Conservation (phyloP, 2,888 invertebrate species). For the Miltochrista miniata region DNA sequence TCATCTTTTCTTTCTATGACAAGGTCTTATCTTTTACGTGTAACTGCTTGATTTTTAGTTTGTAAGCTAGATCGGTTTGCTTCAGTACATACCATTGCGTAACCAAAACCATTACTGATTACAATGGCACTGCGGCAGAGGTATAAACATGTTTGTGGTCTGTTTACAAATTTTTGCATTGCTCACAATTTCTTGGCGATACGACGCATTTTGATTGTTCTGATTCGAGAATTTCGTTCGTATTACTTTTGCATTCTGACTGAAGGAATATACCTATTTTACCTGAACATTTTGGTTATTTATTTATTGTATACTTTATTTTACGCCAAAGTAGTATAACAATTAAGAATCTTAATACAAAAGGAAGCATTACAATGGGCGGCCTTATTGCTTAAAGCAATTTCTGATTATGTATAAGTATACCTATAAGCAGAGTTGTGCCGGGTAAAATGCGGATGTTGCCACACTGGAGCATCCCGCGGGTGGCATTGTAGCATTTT, state of each 20-base stretch:
- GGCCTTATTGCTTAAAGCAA: too few species aligned
- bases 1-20: too few species aligned
- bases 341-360: too few species aligned
- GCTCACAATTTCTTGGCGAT: constrained; percentile 52
- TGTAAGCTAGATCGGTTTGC: constrained; percentile 42
- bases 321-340: too few species aligned
- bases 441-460: too few species aligned
- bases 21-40: too few species aligned
- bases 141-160: constrained; percentile 53
- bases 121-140: constrained; percentile 58
- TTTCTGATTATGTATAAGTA: too few species aligned
- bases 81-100: constrained; percentile 53
- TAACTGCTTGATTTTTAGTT: constrained; percentile 22
- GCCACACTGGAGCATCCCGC: too few species aligned
- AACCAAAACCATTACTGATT: constrained; percentile 49
- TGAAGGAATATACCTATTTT: background rate
- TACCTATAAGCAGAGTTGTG: too few species aligned
- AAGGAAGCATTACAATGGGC: too few species aligned
- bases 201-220: constrained; percentile 62
- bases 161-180: constrained; percentile 78
- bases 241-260: background rate
- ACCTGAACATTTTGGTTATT: background rate
- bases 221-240: constrained; percentile 58
- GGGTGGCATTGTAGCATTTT: too few species aligned
- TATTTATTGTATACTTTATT: too few species aligned